Base-by-base conservation (phyloP, 2,113 vertebrate genomes). In the Toxotes jaculatrix region DNA sequence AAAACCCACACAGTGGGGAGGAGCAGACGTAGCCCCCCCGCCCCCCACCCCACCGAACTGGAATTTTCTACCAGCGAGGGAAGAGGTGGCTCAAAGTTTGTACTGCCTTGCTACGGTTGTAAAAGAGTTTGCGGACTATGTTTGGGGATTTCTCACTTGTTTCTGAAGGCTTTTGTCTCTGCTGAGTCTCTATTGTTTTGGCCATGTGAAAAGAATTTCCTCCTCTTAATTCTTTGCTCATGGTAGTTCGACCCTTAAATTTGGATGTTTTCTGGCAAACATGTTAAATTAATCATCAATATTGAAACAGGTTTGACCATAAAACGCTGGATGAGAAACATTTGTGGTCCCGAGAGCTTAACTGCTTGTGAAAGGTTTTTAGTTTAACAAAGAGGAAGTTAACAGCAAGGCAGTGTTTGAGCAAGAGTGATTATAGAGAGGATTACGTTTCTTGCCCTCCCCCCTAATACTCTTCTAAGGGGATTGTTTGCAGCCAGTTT, bases 1-100 rank as follows among this genome's bases (percentile, higher is more conserved):
- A 94, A 94, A 94, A 93, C 89, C 91, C 91, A 89, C 91, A 91
- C 90, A 91, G 92, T 92, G 89, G 94, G 94, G 92, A 94, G 92
- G 92, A 91, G 91, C 90, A 93, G 89, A 93, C 88, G 60, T 88
- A 81, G 72, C 83, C 66, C n/a, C 32, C 43, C 43, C 42, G 23
- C 45, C 62, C 61, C 75, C 36, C 65, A 53, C 73, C 34, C 63
- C 19, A 5, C 9, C 72, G 69, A 68, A 82, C 80, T 91, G 85
- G 90, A 93, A 93, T 93, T 90, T 92, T 93, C 86, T 90, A 75
- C 80, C 85, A 88, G 79, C 14, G 16, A 86, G 74, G n/a, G 59
- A 83, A 86, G 88, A 87, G 77, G 90, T 87, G 79, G 90, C 89
- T 86, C 47, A 68, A 61, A 87, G 74, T 91, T 83, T 89, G 87